These are phyloP conservation scores for Diploptera punctata DNA, from an alignment of 2,888 invertebrate genomes.

Conservation along the genomic window DNA sequence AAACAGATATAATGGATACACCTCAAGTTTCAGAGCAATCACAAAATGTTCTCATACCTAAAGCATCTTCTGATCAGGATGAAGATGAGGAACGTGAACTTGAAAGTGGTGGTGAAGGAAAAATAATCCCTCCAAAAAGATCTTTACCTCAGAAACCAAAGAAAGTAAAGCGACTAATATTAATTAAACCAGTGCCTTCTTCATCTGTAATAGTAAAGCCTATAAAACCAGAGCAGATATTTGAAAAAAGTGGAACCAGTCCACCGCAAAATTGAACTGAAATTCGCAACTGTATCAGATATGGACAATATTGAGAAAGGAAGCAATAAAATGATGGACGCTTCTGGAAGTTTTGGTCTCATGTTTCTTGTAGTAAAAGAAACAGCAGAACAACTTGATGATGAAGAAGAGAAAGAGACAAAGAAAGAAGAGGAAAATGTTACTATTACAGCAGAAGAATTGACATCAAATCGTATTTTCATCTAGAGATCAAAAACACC, in stretches of 20 bases:
- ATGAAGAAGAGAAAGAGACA: slow-evolving; percentile 47
- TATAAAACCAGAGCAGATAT: slow-evolving; percentile 60
- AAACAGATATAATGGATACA: slow-evolving; percentile 33
- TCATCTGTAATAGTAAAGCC: slow-evolving; percentile 46
- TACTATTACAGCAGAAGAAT: slow-evolving; percentile 67
- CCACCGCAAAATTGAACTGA: slow-evolving; percentile 62
- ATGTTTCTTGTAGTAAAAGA: slow-evolving; percentile 45
- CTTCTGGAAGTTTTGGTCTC: slow-evolving; percentile 50
- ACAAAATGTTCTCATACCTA: background rate
- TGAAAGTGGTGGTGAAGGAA: slow-evolving; percentile 63
- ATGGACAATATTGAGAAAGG: slow-evolving; percentile 25
- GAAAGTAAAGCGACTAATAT: slow-evolving; percentile 62
- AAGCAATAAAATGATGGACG: slow-evolving; percentile 40
- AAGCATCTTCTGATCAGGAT: too few species aligned
- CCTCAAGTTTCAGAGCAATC: background rate
- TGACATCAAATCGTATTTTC: slow-evolving; percentile 73
- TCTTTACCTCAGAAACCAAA: slow-evolving; percentile 57
- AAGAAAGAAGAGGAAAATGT: slow-evolving; percentile 40
- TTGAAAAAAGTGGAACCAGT: slow-evolving; percentile 59
- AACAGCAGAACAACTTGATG: slow-evolving; percentile 44
- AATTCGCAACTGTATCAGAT: slow-evolving; percentile 53
- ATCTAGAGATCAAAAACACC: slow-evolving; percentile 70
- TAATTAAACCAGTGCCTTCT: slow-evolving; percentile 60
- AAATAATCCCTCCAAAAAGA: slow-evolving; percentile 58
- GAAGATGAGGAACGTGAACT: slow-evolving; percentile 67